A percentile compares a stretch with the other conserved stretches of the same genome.
phyloP scores from a whole-genome alignment of 2,113 vertebrate genomes.

The Amblyornis subalaris region DNA sequence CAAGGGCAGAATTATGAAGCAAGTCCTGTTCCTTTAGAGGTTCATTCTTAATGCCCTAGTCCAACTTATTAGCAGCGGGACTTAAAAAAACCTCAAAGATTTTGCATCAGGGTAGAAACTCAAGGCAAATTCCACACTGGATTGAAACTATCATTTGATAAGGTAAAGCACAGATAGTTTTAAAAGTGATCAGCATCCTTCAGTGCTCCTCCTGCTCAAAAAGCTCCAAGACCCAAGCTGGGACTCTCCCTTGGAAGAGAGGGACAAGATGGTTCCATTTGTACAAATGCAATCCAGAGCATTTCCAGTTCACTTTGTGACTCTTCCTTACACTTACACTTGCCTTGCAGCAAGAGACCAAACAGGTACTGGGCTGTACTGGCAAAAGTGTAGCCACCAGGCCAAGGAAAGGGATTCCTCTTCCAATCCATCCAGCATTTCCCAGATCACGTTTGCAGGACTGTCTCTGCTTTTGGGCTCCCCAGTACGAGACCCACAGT shows the following conservation, averaged over 20 bases:
- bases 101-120: background rate
- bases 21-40: background rate
- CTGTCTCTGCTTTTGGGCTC: background rate
- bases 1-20: background rate
- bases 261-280: background rate
- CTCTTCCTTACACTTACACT: background rate
- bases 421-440: background rate
- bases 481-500: background rate
- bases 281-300: background rate
- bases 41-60: background rate
- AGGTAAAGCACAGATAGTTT: background rate
- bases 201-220: background rate
- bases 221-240: background rate
- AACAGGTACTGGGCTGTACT: background rate
- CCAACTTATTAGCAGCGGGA: slow-evolving; percentile 13
- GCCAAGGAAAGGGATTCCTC: background rate
- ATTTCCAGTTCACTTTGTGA: background rate
- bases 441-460: background rate
- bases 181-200: background rate
- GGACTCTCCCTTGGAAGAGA: background rate
- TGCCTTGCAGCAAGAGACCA: background rate
- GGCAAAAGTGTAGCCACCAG: background rate
- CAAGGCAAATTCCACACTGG: background rate
- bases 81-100: background rate
- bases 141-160: background rate